Percentiles rank a stretch among this genome's conserved stretches.
Evolutionary conservation across 2,888 invertebrate species (phyloP).

Genomic region (Macaria liturata): DNA sequence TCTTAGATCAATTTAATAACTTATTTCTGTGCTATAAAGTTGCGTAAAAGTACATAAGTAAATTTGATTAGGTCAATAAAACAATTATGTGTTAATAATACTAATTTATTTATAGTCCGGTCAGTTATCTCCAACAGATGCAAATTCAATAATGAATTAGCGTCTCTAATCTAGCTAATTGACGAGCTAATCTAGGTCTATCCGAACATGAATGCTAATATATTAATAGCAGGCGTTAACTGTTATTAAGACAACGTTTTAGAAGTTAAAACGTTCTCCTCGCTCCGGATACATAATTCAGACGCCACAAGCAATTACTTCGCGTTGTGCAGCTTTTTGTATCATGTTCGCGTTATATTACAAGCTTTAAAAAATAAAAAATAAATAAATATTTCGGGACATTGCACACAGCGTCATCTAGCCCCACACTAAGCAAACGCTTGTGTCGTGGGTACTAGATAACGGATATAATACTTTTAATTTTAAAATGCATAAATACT

Average conservation of each 20-base stretch:
- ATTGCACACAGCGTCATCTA: no score
- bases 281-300: slow-evolving; percentile 31
- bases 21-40: no score
- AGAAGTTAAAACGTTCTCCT: slow-evolving; percentile 28
- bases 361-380: not conserved
- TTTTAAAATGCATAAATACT: no score
- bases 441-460: no score
- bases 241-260: slow-evolving; percentile 24
- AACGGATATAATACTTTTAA: no score
- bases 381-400: slow-evolving; percentile 4
- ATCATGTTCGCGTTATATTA: slow-evolving; percentile 7
- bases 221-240: slow-evolving; percentile 26
- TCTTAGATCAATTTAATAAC: no score
- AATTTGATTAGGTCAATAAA: no score
- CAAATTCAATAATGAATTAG: not conserved
- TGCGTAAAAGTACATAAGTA: no score
- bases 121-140: not conserved
- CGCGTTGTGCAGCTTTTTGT: slow-evolving; percentile 20
- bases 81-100: no score
- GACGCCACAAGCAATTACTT: slow-evolving; percentile 27
- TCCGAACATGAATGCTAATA: slow-evolving; percentile 26
- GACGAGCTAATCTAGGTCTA: slow-evolving; percentile 6
- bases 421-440: no score
- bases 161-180: not conserved
- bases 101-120: no score